A percentile compares a stretch with the other conserved stretches of the same genome.
These are phyloP conservation scores for Callyntrura sp. DNA, from an alignment of 2,888 invertebrate species.

Conservation along the genomic window DNA sequence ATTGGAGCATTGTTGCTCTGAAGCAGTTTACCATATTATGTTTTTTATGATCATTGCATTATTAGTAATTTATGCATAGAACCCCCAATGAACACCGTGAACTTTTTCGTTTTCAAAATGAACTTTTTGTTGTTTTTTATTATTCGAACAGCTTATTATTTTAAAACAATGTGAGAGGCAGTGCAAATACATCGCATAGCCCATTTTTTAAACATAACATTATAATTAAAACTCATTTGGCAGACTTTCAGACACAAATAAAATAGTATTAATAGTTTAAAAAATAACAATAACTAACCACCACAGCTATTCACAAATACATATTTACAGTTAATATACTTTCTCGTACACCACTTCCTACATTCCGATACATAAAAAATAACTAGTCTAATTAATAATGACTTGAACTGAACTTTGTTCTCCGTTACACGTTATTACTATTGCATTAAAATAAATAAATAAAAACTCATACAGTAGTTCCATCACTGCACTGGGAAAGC, in stretches of 20 bases:
- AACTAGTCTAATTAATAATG: slow-evolving; percentile 48
- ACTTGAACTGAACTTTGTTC: slow-evolving; percentile 64
- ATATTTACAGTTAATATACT: slow-evolving; percentile 20
- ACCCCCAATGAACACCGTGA: background rate
- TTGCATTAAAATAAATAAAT: too few species aligned
- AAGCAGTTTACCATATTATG: too few species aligned
- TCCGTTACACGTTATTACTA: background rate
- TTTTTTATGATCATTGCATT: too few species aligned
- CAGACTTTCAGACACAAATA: slow-evolving; percentile 73
- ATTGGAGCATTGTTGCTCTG: too few species aligned
- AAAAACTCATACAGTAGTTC: slow-evolving; percentile 63
- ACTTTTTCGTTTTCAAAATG: background rate
- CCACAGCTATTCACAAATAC: slow-evolving; percentile 69
- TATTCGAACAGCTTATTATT: background rate
- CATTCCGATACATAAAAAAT: too few species aligned
- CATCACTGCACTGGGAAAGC: background rate
- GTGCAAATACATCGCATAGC: too few species aligned
- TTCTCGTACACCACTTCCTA: too few species aligned
- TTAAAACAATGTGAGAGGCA: too few species aligned
- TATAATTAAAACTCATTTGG: slow-evolving; percentile 70
- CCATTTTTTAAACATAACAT: background rate
- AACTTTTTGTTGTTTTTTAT: slow-evolving; percentile 25
- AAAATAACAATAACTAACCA: too few species aligned
- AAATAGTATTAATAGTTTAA: too few species aligned
- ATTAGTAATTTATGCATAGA: too few species aligned